Conservation (phyloP, 2,888 invertebrate genomes). For the Oegoconia quadripuncta region DNA sequence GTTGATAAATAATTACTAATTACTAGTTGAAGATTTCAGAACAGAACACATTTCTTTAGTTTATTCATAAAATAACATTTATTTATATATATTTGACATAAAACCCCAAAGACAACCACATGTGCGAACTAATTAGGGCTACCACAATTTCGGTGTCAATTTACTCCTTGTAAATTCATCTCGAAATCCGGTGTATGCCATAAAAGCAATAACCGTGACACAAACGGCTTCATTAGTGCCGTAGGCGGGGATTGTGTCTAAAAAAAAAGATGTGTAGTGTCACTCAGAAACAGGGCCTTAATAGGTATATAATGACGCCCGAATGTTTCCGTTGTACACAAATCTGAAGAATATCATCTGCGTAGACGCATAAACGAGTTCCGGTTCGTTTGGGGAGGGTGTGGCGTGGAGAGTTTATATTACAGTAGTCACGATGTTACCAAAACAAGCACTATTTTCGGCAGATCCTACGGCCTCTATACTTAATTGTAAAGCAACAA, state of each 20-base stretch:
- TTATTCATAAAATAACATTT: no score
- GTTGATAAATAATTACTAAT: no score
- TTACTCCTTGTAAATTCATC: conserved; percentile 70
- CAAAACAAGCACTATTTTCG: no score
- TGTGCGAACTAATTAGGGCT: conserved; percentile 53
- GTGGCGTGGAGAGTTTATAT: conserved; percentile 27
- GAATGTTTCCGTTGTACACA: conserved; percentile 65
- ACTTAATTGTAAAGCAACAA: no score
- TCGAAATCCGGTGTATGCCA: conserved; percentile 68
- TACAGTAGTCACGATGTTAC: conserved; percentile 8
- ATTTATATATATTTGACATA: no score
- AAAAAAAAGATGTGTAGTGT: conserved; percentile 62
- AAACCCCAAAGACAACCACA: conserved; percentile 35
- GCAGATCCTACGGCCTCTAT: no score
- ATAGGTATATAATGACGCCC: conserved; percentile 71
- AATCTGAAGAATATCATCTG: conserved; percentile 60
- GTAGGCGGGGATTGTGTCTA: conserved; percentile 58
- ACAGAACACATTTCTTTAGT: no score
- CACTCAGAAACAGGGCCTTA: conserved; percentile 47
- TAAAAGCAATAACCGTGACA: conserved; percentile 76
- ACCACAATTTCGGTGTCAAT: conserved; percentile 65
- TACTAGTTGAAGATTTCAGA: no score
- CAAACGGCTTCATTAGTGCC: conserved; percentile 73
- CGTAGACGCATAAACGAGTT: conserved; percentile 47
- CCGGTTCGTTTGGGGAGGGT: conserved; percentile 41